Conservation (phyloP, 2,113 vertebrate species). For the Anhinga anhinga region DNA sequence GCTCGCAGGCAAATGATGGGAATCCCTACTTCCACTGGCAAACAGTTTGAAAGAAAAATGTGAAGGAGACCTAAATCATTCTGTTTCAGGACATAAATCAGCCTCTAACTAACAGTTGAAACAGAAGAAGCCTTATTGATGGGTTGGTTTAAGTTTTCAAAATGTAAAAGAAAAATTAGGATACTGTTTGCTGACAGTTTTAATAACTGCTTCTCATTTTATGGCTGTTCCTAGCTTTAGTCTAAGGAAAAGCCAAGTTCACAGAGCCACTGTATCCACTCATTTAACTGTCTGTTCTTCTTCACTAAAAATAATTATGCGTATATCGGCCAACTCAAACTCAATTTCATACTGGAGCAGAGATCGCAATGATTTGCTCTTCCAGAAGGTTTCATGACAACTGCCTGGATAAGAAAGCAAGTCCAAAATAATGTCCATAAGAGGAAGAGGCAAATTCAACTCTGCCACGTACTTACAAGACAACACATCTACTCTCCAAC, state of each 20-base stretch:
- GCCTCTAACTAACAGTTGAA: not conserved
- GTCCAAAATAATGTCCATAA: rapidly evolving
- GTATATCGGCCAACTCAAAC: not conserved
- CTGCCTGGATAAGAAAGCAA: not conserved
- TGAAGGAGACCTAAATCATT: not conserved
- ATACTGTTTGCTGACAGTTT: not conserved
- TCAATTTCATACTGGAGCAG: not conserved
- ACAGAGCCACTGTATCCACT: not conserved
- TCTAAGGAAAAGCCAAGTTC: not conserved
- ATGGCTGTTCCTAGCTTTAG: not conserved
- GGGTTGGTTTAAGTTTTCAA: not conserved
- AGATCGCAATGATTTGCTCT: not conserved
- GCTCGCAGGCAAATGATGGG: not conserved
- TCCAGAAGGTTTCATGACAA: not conserved
- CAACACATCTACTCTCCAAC: rapidly evolving
- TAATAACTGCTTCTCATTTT: not conserved
- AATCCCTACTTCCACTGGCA: not conserved
- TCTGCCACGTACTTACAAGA: not conserved
- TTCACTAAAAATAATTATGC: not conserved
- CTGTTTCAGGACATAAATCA: not conserved
- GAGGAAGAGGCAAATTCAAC: not conserved
- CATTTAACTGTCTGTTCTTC: not conserved
- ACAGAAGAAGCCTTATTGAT: not conserved
- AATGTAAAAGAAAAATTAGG: not conserved
- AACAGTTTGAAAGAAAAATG: not conserved